A percentile compares a stretch with the other conserved stretches of the same genome.
Conservation (phyloP, 1,140 invertebrate genomes). For the Dufourea novaeangliae region DNA sequence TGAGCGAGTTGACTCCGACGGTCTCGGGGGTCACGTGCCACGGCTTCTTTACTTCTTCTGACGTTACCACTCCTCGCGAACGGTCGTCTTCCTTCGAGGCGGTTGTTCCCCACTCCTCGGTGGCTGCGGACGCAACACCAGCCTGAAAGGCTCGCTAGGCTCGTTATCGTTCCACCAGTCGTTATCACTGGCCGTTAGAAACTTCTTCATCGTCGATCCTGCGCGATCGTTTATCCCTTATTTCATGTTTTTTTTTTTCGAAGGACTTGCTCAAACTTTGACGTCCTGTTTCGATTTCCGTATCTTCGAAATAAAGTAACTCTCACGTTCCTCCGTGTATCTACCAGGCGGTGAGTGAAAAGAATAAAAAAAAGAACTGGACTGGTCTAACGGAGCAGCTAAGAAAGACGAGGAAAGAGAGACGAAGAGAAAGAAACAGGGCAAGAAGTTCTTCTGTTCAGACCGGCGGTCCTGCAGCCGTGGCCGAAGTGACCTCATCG, state of each 20-base stretch:
- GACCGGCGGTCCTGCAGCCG: constrained; percentile 67
- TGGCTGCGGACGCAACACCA: neutral
- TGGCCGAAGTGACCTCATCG: constrained; percentile 78
- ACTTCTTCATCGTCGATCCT: constrained; percentile 10
- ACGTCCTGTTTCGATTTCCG: neutral
- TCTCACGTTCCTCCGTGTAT: too few species aligned
- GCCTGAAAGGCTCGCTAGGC: neutral
- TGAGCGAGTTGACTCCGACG: constrained; percentile 80
- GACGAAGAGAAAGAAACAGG: neutral
- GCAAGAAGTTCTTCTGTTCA: constrained; percentile 14
- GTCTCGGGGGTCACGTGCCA: constrained; percentile 79
- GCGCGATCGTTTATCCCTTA: neutral
- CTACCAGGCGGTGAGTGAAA: neutral
- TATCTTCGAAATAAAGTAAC: too few species aligned
- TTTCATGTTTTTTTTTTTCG: neutral
- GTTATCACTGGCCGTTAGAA: constrained; percentile 32
- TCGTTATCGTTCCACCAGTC: constrained; percentile 17
- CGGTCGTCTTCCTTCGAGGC: constrained; percentile 44
- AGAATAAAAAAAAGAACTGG: neutral
- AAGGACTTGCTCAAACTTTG: neutral
- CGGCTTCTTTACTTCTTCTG: constrained; percentile 69
- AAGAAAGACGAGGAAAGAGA: constrained; percentile 7
- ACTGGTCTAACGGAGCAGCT: constrained; percentile 5
- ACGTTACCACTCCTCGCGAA: constrained; percentile 55
- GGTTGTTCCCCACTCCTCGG: constrained; percentile 19